Conservation (phyloP, 2,888 invertebrate genomes). For the Dysmachus trigonus region DNA sequence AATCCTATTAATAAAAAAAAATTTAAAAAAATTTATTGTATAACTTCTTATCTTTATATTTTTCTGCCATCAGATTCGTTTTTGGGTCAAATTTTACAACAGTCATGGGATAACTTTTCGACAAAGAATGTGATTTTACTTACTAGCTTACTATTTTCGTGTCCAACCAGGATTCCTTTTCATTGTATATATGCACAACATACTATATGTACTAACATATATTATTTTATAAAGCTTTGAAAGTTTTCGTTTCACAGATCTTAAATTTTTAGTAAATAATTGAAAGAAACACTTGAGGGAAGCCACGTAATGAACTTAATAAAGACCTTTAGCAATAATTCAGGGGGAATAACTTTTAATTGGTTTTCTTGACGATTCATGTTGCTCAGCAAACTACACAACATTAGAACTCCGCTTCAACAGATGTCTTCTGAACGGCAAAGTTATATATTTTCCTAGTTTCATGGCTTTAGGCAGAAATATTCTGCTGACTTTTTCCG, state of each 20-base stretch:
- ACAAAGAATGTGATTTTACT: no score
- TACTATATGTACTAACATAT: neutral
- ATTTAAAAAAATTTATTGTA: no score
- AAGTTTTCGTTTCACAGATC: neutral
- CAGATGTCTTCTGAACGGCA: conserved; percentile 5
- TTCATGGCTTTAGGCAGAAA: neutral
- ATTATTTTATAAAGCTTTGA: neutral
- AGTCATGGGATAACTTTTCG: no score
- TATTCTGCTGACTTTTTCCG: neutral
- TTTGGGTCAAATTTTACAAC: no score
- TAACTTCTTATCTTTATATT: no score
- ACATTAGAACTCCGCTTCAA: neutral
- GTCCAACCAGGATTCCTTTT: neutral
- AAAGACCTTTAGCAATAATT: conserved; percentile 1
- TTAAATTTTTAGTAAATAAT: neutral
- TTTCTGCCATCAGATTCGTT: no score
- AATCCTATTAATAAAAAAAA: no score
- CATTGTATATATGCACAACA: neutral
- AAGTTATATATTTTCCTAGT: conserved; percentile 1
- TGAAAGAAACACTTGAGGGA: neutral
- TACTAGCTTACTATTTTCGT: no score
- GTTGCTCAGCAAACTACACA: neutral
- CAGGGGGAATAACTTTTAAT: conserved; percentile 36
- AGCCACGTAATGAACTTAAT: neutral
- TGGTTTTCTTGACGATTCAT: conserved; percentile 32